phyloP scores from a whole-genome alignment of 2,888 invertebrate genomes.

The Epicampocera succincta region DNA sequence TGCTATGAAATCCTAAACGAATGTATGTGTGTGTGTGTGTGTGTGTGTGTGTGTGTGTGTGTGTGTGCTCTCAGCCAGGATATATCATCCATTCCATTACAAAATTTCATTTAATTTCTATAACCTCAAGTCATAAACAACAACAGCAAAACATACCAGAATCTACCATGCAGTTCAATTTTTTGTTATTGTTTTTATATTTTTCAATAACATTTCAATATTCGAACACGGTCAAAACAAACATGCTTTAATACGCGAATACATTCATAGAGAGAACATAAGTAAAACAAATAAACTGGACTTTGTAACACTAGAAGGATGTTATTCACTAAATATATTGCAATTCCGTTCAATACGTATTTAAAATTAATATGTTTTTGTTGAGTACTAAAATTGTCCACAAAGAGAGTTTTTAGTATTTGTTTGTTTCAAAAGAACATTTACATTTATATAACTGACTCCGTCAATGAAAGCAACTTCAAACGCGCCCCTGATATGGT shows the following conservation, averaged over 20 bases:
- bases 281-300: not conserved
- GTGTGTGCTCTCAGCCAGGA: slow-evolving; percentile 1
- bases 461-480: too few species aligned
- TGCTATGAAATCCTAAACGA: not conserved
- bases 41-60: not conserved
- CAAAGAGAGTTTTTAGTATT: too few species aligned
- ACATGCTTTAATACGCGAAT: not conserved
- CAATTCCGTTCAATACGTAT: too few species aligned
- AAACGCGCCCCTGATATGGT: too few species aligned
- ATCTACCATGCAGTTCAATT: not conserved
- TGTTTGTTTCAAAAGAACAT: too few species aligned
- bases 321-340: too few species aligned
- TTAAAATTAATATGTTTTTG: too few species aligned
- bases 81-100: slow-evolving; percentile 50
- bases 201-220: slow-evolving; percentile 28
- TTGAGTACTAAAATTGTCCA: too few species aligned
- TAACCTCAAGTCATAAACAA: slow-evolving; percentile 41
- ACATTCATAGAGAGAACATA: not conserved
- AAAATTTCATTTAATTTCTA: slow-evolving; percentile 55
- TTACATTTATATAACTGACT: too few species aligned
- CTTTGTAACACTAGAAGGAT: not conserved
- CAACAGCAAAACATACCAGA: not conserved
- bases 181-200: slow-evolving; percentile 7
- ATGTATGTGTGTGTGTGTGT: not conserved
- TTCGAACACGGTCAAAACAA: not conserved